Conservation (phyloP, 2,113 vertebrate genomes). For the Zosterops pallidus region DNA sequence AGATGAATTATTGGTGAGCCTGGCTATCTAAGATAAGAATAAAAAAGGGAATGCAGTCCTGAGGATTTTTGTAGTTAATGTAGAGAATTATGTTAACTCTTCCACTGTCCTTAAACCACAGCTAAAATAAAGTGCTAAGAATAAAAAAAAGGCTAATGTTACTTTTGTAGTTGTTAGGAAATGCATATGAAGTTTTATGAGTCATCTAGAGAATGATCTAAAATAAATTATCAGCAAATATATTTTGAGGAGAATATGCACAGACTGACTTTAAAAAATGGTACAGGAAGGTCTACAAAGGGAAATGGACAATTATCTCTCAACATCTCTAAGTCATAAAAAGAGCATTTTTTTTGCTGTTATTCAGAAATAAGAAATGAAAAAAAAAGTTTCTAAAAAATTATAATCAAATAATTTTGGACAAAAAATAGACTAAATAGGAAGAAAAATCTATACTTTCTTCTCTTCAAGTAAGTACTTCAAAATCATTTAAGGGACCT, state of each 20-base stretch:
- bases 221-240: neutral
- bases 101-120: neutral
- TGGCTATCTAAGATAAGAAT: neutral
- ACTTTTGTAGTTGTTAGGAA: neutral
- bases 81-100: neutral
- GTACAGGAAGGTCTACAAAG: neutral
- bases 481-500: neutral
- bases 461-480: neutral
- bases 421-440: neutral
- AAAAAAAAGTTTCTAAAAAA: neutral
- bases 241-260: neutral
- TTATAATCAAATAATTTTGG: neutral
- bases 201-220: neutral
- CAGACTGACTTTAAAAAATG: neutral
- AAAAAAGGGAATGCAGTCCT: neutral
- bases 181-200: neutral
- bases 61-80: neutral
- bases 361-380: neutral
- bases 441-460: neutral
- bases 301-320: neutral
- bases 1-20: neutral
- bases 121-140: neutral
- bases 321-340: neutral
- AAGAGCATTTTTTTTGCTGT: neutral
- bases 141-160: neutral